Evolutionary conservation across 2,113 vertebrate species (phyloP).

Genomic region (Hypanus sabinus): DNA sequence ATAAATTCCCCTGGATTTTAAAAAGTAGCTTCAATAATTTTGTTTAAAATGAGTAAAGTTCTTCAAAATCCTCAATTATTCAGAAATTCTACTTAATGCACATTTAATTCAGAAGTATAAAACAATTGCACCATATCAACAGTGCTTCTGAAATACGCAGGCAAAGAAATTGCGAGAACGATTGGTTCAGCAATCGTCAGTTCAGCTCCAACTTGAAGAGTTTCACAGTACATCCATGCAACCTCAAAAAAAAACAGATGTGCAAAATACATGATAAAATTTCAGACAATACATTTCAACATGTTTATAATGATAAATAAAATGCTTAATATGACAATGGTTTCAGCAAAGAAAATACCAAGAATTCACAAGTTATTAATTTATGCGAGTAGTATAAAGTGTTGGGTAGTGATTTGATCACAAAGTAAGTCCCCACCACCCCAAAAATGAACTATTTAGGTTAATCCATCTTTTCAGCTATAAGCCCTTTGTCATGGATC

Average conservation of each 20-base stretch:
- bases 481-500: too few relatives aligned
- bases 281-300: background rate
- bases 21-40: background rate
- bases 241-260: background rate
- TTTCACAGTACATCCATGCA: background rate
- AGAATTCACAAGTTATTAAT: background rate
- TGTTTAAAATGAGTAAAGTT: background rate
- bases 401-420: too few relatives aligned
- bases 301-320: background rate
- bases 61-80: background rate
- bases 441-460: too few relatives aligned
- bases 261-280: background rate
- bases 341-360: too few relatives aligned
- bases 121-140: background rate
- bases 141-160: background rate
- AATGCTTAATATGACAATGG: background rate
- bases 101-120: background rate
- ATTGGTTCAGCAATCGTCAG: background rate
- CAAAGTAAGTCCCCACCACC: too few relatives aligned
- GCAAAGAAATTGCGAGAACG: background rate
- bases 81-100: constrained; percentile 6
- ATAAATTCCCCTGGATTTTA: background rate
- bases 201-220: background rate
- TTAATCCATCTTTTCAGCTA: too few relatives aligned
- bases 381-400: too few relatives aligned